These are phyloP conservation scores for Podarcis lilfordi DNA, from an alignment of 2,797 vertebrate species.

Conservation along the genomic window DNA sequence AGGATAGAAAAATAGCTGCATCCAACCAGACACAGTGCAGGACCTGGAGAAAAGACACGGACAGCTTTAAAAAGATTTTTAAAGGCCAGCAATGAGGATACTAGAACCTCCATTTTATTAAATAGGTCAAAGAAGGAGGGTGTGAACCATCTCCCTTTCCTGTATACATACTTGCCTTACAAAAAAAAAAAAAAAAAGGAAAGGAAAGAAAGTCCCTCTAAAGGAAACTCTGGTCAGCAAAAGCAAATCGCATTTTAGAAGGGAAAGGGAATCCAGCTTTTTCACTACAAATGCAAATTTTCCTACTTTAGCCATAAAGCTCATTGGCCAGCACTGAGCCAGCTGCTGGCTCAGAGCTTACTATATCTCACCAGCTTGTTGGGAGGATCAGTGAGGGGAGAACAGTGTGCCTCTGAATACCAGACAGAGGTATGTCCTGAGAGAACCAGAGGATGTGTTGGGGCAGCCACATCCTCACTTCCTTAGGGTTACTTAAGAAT, in stretches of 20 bases:
- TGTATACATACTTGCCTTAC: slow-evolving; percentile 1
- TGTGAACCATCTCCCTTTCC: slow-evolving; percentile 37
- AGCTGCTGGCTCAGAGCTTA: neutral
- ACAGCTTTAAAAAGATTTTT: slow-evolving; percentile 43
- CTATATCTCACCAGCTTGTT: neutral
- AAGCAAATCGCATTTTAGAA: neutral
- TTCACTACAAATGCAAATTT: neutral
- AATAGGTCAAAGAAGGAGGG: slow-evolving; percentile 58
- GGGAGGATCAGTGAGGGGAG: neutral
- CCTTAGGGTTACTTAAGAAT: no score
- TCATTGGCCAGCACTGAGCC: neutral
- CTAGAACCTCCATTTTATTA: slow-evolving; percentile 53
- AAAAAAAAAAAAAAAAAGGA: neutral
- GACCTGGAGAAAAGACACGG: slow-evolving; percentile 42
- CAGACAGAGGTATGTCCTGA: no score
- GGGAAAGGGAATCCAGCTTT: neutral
- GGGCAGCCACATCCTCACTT: no score
- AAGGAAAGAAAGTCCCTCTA: neutral
- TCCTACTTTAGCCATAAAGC: neutral
- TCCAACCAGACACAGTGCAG: slow-evolving; percentile 22
- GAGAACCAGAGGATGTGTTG: no score
- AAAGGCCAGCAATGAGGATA: slow-evolving; percentile 50
- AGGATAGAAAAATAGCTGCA: slow-evolving; percentile 52
- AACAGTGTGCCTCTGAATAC: neutral
- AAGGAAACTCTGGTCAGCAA: neutral